Evolutionary conservation across 2,797 vertebrate species (phyloP).

Genomic region (Enteromius unitaeniatus): DNA sequence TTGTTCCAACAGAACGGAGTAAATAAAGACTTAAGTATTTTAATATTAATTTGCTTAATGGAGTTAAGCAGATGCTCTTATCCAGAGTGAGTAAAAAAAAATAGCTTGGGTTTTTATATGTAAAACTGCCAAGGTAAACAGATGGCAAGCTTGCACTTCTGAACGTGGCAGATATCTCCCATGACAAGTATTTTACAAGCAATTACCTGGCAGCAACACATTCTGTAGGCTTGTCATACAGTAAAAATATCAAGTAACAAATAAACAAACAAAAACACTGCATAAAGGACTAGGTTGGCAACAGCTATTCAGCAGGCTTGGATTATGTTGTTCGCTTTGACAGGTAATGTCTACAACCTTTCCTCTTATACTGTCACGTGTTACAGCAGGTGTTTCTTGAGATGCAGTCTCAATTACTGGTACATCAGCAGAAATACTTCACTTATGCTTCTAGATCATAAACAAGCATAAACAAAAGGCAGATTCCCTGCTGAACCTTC

Average conservation of each 20-base stretch:
- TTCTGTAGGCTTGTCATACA: conserved; percentile 26
- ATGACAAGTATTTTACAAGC: conserved; percentile 38
- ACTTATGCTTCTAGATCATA: background rate
- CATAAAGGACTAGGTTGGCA: conserved; percentile 7
- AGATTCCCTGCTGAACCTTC: background rate
- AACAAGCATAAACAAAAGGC: conserved; percentile 27
- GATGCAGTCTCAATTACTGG: background rate
- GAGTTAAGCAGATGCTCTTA: conserved; percentile 2
- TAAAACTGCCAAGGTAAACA: conserved; percentile 46
- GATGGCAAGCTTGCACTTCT: conserved; percentile 11
- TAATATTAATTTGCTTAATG: background rate
- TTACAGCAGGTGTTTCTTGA: background rate
- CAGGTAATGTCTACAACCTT: background rate
- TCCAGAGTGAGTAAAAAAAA: conserved; percentile 11
- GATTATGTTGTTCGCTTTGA: conserved; percentile 11
- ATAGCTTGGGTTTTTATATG: background rate
- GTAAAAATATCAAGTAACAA: conserved; percentile 37
- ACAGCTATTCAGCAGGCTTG: background rate
- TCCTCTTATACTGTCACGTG: background rate
- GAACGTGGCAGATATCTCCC: conserved; percentile 18
- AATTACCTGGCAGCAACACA: conserved; percentile 36
- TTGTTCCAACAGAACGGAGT: background rate
- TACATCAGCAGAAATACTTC: background rate
- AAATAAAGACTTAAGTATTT: background rate
- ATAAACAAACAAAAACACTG: conserved; percentile 23